These are phyloP conservation scores for Perca schrenkii DNA, from an alignment of 2,113 vertebrate species.

Conservation along the genomic window DNA sequence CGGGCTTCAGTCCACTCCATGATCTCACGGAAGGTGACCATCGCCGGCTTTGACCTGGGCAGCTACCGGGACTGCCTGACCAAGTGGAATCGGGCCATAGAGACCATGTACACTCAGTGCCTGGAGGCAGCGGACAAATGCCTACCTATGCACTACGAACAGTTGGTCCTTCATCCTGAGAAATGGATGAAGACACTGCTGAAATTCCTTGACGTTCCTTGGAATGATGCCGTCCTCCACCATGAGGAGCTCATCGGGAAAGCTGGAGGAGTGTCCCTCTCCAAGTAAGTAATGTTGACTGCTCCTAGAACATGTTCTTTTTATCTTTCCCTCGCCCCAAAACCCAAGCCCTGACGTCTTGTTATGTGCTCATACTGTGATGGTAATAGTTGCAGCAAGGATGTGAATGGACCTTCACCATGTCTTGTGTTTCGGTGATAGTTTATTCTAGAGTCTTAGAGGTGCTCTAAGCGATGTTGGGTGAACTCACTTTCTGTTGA, in stretches of 20 bases:
- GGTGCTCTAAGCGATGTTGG: no score
- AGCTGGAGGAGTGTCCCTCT: slow-evolving; percentile 96
- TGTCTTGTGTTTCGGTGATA: neutral
- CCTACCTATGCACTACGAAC: slow-evolving; percentile 93
- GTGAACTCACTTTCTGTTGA: no score
- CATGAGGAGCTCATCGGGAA: slow-evolving; percentile 98
- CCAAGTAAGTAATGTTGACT: slow-evolving; percentile 90
- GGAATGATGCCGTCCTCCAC: slow-evolving; percentile 94
- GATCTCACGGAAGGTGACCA: slow-evolving; percentile 98
- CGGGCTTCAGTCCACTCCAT: slow-evolving; percentile 96
- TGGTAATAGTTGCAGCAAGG: neutral
- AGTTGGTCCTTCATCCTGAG: slow-evolving; percentile 95
- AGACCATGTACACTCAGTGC: slow-evolving; percentile 98
- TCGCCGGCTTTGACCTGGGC: slow-evolving; percentile 95
- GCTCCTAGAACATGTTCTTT: neutral
- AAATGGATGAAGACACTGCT: slow-evolving; percentile 95
- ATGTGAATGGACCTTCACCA: neutral
- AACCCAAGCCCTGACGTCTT: neutral
- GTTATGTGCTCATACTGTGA: neutral
- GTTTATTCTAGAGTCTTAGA: neutral
- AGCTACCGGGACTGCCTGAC: slow-evolving; percentile 97
- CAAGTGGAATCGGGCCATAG: slow-evolving; percentile 98
- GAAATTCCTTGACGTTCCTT: slow-evolving; percentile 93
- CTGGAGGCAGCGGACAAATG: slow-evolving; percentile 92
- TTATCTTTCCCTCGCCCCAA: neutral